Conservation (phyloP, 2,888 invertebrate species). For the Cactoblastis cactorum region DNA sequence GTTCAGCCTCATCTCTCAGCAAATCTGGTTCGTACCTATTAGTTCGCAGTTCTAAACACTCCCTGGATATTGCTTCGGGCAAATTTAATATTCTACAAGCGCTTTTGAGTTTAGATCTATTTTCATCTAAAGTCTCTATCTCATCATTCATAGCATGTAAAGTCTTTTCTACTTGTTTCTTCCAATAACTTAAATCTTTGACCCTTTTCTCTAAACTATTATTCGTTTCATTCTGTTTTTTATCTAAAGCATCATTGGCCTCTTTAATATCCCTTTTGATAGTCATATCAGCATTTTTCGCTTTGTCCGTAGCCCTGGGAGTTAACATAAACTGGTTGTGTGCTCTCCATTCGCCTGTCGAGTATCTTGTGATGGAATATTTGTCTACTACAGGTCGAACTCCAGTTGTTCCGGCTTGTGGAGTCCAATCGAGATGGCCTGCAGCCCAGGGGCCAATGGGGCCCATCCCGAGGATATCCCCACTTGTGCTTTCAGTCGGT, state of each 20-base stretch:
- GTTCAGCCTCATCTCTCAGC: constrained; percentile 88
- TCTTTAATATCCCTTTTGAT: constrained; percentile 58
- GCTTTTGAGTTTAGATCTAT: constrained; percentile 82
- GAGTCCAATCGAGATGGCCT: constrained; percentile 86
- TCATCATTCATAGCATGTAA: constrained; percentile 83
- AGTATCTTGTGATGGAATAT: constrained; percentile 86
- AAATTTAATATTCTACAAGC: constrained; percentile 83
- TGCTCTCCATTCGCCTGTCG: constrained; percentile 85
- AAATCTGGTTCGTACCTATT: constrained; percentile 86
- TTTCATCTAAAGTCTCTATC: constrained; percentile 81
- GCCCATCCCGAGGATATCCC: constrained; percentile 63
- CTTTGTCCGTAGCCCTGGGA: constrained; percentile 53
- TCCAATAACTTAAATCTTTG: constrained; percentile 81
- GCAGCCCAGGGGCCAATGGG: constrained; percentile 85
- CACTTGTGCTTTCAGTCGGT: constrained; percentile 61
- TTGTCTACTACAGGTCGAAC: constrained; percentile 88
- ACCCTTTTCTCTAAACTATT: constrained; percentile 44
- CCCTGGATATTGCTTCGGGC: constrained; percentile 85
- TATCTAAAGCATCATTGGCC: constrained; percentile 78
- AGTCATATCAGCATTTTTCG: constrained; percentile 39
- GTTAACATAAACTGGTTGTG: constrained; percentile 75
- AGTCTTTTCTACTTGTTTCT: constrained; percentile 82
- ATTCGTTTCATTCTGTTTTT: constrained; percentile 70
- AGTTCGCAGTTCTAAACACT: constrained; percentile 85
- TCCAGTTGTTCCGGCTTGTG: constrained; percentile 85